phyloP scores from a whole-genome alignment of 2,888 invertebrate genomes.

The Stenurella melanura region DNA sequence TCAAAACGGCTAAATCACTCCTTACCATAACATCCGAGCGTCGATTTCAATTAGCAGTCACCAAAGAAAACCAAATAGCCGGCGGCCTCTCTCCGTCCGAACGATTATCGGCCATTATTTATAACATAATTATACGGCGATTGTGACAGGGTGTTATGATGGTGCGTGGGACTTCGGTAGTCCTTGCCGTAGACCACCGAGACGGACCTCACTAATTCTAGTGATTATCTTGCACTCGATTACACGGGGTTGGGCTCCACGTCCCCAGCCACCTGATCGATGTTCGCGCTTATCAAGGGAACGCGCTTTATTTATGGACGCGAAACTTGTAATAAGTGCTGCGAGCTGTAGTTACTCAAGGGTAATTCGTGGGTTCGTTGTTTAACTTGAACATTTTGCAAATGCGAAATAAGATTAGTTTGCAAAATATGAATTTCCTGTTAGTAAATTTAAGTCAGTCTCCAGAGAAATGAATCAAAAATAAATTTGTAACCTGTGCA shows the following conservation, averaged over 20 bases:
- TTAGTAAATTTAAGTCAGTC: no score
- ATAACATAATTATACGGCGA: conserved; percentile 74
- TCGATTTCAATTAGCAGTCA: conserved; percentile 72
- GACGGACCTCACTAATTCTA: conserved; percentile 76
- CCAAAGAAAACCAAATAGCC: conserved; percentile 64
- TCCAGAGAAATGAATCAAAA: no score
- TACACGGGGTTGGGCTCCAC: conserved; percentile 63
- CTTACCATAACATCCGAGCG: conserved; percentile 53
- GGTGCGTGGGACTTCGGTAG: conserved; percentile 72
- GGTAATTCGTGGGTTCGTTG: conserved; percentile 22
- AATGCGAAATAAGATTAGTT: not conserved
- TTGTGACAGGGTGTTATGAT: conserved; percentile 72
- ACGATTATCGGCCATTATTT: conserved; percentile 72
- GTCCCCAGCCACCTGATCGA: conserved; percentile 61
- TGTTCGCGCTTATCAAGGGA: conserved; percentile 61
- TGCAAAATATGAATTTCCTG: not conserved
- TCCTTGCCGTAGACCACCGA: conserved; percentile 74
- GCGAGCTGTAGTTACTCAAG: not conserved
- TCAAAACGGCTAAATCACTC: conserved; percentile 43
- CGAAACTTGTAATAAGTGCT: conserved; percentile 4
- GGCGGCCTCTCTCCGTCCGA: conserved; percentile 62
- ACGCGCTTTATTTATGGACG: conserved; percentile 41
- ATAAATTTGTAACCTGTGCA: no score
- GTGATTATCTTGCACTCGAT: conserved; percentile 75
- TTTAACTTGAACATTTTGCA: not conserved